Evolutionary conservation across 2,888 invertebrate genomes (phyloP), one percentile per base, ranked within the genome.

Genomic region (Pyrrhia umbra): DNA sequence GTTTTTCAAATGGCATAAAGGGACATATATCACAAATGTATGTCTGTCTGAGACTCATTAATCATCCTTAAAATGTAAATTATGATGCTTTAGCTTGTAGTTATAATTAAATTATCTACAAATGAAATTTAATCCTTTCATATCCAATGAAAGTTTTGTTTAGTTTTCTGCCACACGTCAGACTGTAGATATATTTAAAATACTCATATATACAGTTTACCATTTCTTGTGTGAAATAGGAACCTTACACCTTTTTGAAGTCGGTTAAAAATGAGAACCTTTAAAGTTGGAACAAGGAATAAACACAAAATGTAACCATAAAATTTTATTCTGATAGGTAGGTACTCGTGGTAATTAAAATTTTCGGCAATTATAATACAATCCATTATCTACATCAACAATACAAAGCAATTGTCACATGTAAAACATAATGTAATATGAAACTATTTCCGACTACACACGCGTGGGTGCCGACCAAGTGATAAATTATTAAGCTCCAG

Each of bases 401-500:
- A 40, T 21, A 40, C 13, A 46, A 58, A 61, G 39, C 25, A 43
- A 56, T 61, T 61, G n/a, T 55, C 16, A n/a, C 6, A 6, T 46
- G 18, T 25, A 52, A 39, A 56, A 47, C 13, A 57, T 57, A 27
- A 46, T 37, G 45, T 46, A 49, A 8, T 39, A 43, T 39, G 37
- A 43, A 56, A 66, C 54, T 61, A 73, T 75, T 77, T 70, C 65
- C 59, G 34, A 58, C 52, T 23, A 10, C 27, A 45, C 43, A 56
- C 27, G 56, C 43, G 56, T 55, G 42, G 59, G 58, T 46, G 58
- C 43, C 52, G 30, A 43, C 52, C 43, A 39, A 60, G 54, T 61
- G 47, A 79, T 83, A 68, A 81, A 82, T 80, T 75, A 80, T 81
- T 80, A 68, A 82, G 27, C 39, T 54, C 63, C 62, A 77, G 78